These are phyloP conservation scores for Patella depressa DNA, from an alignment of 2,888 invertebrate genomes.

Conservation along the genomic window DNA sequence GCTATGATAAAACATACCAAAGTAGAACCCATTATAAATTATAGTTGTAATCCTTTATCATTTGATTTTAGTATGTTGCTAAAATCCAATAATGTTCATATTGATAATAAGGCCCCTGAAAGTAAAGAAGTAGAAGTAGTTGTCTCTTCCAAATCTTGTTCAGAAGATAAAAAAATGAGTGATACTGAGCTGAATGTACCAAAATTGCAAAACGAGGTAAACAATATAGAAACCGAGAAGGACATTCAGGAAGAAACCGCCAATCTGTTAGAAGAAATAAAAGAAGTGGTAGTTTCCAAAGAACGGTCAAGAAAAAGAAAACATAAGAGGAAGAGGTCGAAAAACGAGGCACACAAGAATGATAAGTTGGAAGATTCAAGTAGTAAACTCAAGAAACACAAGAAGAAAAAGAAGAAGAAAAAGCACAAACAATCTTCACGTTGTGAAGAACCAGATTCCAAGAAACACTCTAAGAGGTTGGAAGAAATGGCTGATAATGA, in stretches of 20 bases:
- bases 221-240: slow-evolving; percentile 32
- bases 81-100: background rate
- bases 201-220: background rate
- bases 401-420: slow-evolving; percentile 42
- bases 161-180: background rate
- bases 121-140: background rate
- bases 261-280: slow-evolving; percentile 28
- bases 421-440: slow-evolving; percentile 16
- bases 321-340: slow-evolving; percentile 29
- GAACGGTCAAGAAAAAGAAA: slow-evolving; percentile 35
- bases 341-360: slow-evolving; percentile 25
- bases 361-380: slow-evolving; percentile 28
- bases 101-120: background rate
- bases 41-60: slow-evolving; percentile 66
- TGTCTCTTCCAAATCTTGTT: background rate
- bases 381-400: slow-evolving; percentile 36
- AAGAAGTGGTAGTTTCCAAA: slow-evolving; percentile 28
- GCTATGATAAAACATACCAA: slow-evolving; percentile 66
- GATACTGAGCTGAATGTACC: background rate
- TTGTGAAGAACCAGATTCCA: slow-evolving; percentile 27
- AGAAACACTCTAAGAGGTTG: slow-evolving; percentile 22
- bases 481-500: slow-evolving; percentile 35
- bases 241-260: slow-evolving; percentile 36
- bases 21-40: slow-evolving; percentile 56
- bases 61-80: slow-evolving; percentile 64